phyloP scores from a whole-genome alignment of 1,140 invertebrate species.

The Microplitis demolitor region DNA sequence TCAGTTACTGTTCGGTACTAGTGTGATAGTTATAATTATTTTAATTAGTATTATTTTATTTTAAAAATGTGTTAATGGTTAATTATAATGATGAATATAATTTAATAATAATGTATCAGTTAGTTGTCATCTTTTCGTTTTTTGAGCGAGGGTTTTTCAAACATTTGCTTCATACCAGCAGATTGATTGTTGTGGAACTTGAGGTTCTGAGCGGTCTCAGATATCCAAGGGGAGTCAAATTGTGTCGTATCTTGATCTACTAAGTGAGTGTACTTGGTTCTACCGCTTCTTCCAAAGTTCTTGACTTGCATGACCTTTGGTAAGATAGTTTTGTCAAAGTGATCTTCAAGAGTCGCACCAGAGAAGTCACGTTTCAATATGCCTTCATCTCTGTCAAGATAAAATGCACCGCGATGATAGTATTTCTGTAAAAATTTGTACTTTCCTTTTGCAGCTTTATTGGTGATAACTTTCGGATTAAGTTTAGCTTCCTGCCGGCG shows the following conservation, averaged over 20 bases:
- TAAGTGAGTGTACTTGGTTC: conserved; percentile 99
- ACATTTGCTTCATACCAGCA: conserved; percentile 94
- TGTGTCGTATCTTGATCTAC: conserved; percentile 99
- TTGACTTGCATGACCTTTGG: conserved; percentile 99
- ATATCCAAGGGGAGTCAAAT: conserved; percentile 96
- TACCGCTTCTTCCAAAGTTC: conserved; percentile 97
- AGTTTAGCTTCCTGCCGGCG: conserved; percentile 82
- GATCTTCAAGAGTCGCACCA: conserved; percentile 96
- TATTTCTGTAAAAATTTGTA: conserved; percentile 99
- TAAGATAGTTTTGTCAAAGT: conserved; percentile 98
- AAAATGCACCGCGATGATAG: conserved; percentile 98
- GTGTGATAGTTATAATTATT: too few relatives aligned
- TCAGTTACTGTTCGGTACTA: too few relatives aligned
- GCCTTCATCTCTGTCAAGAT: conserved; percentile 92
- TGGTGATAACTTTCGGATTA: conserved; percentile 94
- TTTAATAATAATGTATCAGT: neutral
- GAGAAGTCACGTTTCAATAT: conserved; percentile 96
- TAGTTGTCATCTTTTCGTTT: conserved; percentile 65
- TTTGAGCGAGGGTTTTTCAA: conserved; percentile 85
- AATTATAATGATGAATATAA: too few relatives aligned
- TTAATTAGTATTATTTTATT: neutral
- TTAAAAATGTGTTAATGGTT: neutral
- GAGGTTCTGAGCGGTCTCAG: conserved; percentile 85
- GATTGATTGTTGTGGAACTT: conserved; percentile 90
- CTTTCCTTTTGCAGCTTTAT: conserved; percentile 96